Evolutionary conservation across 2,113 vertebrate species (phyloP).

Genomic region (Aepyceros melampus): DNA sequence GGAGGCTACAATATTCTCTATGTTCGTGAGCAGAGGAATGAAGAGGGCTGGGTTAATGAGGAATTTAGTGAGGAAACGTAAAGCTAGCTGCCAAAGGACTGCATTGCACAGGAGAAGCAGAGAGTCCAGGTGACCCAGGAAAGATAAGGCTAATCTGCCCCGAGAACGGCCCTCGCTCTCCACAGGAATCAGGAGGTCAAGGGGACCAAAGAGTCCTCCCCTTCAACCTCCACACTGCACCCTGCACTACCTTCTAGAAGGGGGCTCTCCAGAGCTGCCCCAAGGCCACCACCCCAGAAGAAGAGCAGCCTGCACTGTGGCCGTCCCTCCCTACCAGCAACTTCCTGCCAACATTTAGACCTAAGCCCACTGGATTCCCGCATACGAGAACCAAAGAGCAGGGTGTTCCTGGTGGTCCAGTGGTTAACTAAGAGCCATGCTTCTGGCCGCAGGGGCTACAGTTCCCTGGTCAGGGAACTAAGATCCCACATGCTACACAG

Average conservation of each 20-base stretch:
- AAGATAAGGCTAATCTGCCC: neutral
- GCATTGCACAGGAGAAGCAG: neutral
- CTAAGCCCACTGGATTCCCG: neutral
- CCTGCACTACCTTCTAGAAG: neutral
- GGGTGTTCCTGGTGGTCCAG: neutral
- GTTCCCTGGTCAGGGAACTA: neutral
- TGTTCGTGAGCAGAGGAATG: neutral
- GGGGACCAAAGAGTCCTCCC: neutral
- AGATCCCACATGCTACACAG: neutral
- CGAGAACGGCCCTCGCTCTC: neutral
- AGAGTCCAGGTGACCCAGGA: neutral
- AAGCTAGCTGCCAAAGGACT: neutral
- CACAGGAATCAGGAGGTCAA: neutral
- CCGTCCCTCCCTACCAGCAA: neutral
- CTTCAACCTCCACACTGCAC: neutral
- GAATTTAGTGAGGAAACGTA: neutral
- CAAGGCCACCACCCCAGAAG: neutral
- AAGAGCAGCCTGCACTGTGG: neutral
- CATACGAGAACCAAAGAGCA: neutral
- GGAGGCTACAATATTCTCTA: neutral
- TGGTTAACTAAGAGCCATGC: neutral
- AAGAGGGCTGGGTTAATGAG: neutral
- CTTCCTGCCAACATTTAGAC: neutral
- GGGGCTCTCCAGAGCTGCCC: neutral
- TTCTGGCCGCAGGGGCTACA: neutral